Conservation (phyloP, 2,888 invertebrate genomes). For the Tortricodes alternella region DNA sequence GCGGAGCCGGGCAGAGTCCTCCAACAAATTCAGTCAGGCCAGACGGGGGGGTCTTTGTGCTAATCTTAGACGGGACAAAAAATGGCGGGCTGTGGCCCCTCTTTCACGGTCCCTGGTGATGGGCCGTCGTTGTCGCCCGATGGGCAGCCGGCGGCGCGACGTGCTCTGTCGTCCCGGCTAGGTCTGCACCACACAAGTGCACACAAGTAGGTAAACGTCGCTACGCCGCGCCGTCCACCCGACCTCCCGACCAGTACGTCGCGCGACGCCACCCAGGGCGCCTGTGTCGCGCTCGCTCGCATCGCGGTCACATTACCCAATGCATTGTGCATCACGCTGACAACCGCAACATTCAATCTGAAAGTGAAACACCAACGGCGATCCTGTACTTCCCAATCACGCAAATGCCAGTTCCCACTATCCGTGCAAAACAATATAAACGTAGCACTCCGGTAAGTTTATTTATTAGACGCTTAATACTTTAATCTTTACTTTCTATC, state of each 20-base stretch:
- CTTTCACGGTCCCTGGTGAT: constrained; percentile 66
- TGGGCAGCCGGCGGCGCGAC: constrained; percentile 11
- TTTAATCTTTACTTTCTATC: constrained; percentile 44
- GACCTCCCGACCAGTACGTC: constrained; percentile 59
- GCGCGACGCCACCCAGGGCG: constrained; percentile 60
- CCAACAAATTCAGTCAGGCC: constrained; percentile 58
- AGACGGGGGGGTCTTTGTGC: constrained; percentile 62
- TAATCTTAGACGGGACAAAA: constrained; percentile 75
- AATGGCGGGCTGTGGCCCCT: constrained; percentile 71
- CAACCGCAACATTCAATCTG: constrained; percentile 28
- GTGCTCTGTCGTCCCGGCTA: too few relatives aligned
- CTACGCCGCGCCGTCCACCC: too few relatives aligned
- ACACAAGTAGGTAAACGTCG: too few relatives aligned
- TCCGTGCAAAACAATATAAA: constrained; percentile 70
- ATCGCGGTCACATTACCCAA: constrained; percentile 32
- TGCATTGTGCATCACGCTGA: constrained; percentile 48
- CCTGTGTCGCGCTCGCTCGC: constrained; percentile 43
- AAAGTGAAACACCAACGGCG: constrained; percentile 32
- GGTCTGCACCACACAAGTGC: background rate
- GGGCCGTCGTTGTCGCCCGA: constrained; percentile 15
- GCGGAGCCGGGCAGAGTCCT: constrained; percentile 33
- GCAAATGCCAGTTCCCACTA: constrained; percentile 65
- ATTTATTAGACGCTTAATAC: constrained; percentile 47
- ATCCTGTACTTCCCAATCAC: constrained; percentile 46
- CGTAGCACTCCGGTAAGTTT: constrained; percentile 75